Conservation (phyloP, 2,797 vertebrate genomes). For the Menidia menidia region DNA sequence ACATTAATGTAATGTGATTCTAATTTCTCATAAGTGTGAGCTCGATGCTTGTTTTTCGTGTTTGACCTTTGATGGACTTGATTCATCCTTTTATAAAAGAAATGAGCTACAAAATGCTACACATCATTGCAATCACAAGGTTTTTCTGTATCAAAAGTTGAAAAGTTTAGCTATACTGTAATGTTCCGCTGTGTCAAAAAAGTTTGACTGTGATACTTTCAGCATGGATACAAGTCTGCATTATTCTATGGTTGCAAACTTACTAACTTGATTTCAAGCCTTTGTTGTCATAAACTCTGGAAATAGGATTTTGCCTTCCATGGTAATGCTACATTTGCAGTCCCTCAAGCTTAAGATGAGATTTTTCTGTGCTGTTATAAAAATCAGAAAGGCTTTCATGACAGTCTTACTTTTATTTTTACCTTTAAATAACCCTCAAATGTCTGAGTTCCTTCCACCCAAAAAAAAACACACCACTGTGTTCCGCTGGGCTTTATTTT, state of each 20-base stretch:
- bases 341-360: slow-evolving; percentile 60
- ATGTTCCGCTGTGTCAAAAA: neutral
- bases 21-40: too few relatives aligned
- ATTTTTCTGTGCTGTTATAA: slow-evolving; percentile 51
- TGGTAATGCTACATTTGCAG: slow-evolving; percentile 46
- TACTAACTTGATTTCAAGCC: slow-evolving; percentile 29
- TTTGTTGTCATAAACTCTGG: slow-evolving; percentile 28
- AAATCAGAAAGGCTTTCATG: slow-evolving; percentile 43
- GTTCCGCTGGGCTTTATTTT: slow-evolving; percentile 61
- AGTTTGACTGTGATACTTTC: slow-evolving; percentile 47
- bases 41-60: too few relatives aligned
- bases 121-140: too few relatives aligned
- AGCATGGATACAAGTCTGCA: slow-evolving; percentile 13
- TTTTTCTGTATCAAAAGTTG: neutral
- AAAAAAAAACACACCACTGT: slow-evolving; percentile 75
- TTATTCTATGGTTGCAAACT: slow-evolving; percentile 8
- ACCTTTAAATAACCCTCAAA: slow-evolving; percentile 56
- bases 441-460: neutral
- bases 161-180: neutral
- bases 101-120: too few relatives aligned
- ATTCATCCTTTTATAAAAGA: too few relatives aligned
- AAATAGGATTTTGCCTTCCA: slow-evolving; percentile 60
- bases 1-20: too few relatives aligned
- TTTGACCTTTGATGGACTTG: too few relatives aligned
- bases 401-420: slow-evolving; percentile 64